Conservation (phyloP, 2,113 vertebrate genomes). For the Myrmecobius fasciatus region DNA sequence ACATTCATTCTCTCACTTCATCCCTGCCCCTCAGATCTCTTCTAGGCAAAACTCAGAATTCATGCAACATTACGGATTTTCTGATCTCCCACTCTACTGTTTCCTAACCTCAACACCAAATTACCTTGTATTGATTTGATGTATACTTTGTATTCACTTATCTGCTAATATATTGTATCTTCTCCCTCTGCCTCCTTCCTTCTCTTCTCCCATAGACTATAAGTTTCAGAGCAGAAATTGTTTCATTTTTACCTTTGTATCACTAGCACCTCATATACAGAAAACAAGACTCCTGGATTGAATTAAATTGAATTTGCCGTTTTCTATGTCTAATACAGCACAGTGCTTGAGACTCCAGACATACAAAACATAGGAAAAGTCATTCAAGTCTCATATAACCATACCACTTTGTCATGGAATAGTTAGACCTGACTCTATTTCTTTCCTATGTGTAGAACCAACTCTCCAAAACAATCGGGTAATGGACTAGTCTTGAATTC, state of each 20-base stretch:
- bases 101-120: neutral
- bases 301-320: neutral
- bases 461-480: neutral
- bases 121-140: neutral
- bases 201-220: neutral
- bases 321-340: neutral
- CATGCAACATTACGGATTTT: neutral
- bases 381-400: neutral
- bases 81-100: neutral
- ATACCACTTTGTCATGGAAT: neutral
- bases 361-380: neutral
- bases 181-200: neutral
- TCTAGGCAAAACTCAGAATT: neutral
- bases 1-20: too few species aligned
- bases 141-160: neutral
- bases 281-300: neutral
- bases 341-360: neutral
- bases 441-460: neutral
- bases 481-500: neutral
- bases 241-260: neutral
- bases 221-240: neutral
- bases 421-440: neutral
- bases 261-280: neutral
- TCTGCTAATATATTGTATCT: neutral
- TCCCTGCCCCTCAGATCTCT: too few species aligned